Percentiles rank a stretch among this genome's conserved stretches.
These are phyloP conservation scores for Tanypteryx hageni DNA, from an alignment of 2,888 invertebrate species.

Conservation along the genomic window DNA sequence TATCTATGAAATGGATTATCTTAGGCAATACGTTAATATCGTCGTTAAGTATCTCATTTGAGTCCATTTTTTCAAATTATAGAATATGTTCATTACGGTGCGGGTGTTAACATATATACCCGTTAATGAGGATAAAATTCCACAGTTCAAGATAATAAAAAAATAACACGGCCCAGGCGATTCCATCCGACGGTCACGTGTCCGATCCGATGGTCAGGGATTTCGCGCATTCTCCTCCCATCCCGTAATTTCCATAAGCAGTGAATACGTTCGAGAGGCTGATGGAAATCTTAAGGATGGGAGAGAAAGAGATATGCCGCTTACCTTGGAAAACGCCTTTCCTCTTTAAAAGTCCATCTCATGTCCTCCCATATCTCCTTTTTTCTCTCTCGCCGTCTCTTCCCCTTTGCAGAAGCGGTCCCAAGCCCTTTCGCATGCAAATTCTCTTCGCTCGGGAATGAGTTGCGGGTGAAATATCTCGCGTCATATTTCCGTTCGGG, in stretches of 20 bases:
- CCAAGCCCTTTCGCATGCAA: not conserved
- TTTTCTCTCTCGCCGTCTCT: not conserved
- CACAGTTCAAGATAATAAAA: no score
- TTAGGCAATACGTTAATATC: no score
- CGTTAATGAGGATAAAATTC: no score
- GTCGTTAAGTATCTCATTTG: no score
- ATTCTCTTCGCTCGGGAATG: not conserved
- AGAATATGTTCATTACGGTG: no score
- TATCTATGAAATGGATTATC: no score
- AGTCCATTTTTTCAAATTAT: no score
- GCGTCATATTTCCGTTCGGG: not conserved
- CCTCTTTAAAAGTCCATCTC: not conserved
- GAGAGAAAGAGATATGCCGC: not conserved
- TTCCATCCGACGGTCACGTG: slow-evolving; percentile 10
- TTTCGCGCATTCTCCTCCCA: not conserved
- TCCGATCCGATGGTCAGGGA: not conserved
- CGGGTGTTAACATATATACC: no score
- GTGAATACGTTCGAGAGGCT: not conserved
- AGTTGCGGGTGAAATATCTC: not conserved
- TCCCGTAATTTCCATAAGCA: not conserved
- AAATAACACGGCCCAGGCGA: no score
- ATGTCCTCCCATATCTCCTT: not conserved
- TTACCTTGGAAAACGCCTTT: not conserved
- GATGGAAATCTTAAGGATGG: not conserved
- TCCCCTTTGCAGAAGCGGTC: not conserved